phyloP scores from a whole-genome alignment of 2,888 invertebrate species.

The Eristalis tenax region DNA sequence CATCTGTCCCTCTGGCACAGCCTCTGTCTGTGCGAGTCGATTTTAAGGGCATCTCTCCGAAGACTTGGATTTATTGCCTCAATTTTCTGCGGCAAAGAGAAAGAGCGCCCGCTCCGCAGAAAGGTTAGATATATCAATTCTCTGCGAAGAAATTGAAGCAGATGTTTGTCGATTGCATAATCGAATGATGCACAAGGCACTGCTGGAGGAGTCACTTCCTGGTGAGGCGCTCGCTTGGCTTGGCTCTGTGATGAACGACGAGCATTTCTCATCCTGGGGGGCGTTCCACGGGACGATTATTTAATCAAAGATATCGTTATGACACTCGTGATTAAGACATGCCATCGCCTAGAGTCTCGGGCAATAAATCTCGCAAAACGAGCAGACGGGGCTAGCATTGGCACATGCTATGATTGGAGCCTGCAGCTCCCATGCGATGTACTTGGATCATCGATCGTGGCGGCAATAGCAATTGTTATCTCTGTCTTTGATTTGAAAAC shows the following conservation, averaged over 20 bases:
- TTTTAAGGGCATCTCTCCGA: conserved; percentile 25
- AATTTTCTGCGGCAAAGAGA: conserved; percentile 20
- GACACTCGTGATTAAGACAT: conserved; percentile 23
- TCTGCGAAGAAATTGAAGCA: conserved; percentile 50
- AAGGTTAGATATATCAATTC: conserved; percentile 54
- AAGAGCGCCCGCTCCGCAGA: not conserved
- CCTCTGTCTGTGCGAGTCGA: not conserved
- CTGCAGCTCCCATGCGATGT: not conserved
- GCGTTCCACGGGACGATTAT: conserved; percentile 19
- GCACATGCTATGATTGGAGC: not conserved
- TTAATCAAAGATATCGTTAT: conserved; percentile 37
- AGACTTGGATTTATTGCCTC: conserved; percentile 56
- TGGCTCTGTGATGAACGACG: too few species aligned
- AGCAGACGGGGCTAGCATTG: not conserved
- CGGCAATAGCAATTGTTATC: too few species aligned
- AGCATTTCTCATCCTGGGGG: not conserved
- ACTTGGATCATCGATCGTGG: not conserved
- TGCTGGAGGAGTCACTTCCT: conserved; percentile 7
- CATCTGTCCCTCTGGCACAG: not conserved
- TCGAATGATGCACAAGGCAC: not conserved
- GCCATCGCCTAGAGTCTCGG: not conserved
- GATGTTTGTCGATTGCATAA: conserved; percentile 62
- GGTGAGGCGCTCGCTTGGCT: not conserved
- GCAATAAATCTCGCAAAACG: not conserved
- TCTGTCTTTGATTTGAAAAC: too few species aligned